Base-by-base conservation (phyloP, 2,113 vertebrate species). In the Rhipidura dahli region DNA sequence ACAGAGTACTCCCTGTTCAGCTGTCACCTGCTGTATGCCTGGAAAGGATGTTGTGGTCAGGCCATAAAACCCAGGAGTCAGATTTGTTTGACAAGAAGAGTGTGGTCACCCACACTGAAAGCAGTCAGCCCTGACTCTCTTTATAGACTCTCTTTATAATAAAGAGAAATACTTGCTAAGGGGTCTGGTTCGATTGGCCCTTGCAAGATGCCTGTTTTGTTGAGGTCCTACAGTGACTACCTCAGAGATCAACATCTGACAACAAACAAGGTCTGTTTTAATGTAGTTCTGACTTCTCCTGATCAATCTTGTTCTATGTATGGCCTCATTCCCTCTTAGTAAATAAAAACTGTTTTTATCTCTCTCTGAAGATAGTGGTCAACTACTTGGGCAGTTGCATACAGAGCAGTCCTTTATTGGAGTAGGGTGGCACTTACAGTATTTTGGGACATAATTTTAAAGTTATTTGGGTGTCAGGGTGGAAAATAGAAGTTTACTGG, bases 131-230 rank as follows among this genome's bases (percentile, higher is more conserved):
- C 69, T 65, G 78, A 64, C 53, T 71, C 33, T 24, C 14, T 83
- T 70, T 57, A 60, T 23, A 54, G 42, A 49, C 77, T n/a, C n/a
- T n/a, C n/a, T n/a, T n/a, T n/a, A n/a, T n/a, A 91, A 22, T 39
- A 54, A 73, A 91, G 22, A 59, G 22, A 77, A 93, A 75, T 39
- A 42, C 9, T 20, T 27, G 19, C 50, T 53, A 6, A 17, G 18
- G 39, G 33, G 5, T 73, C 27, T 86, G 13, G 65, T 69, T 83
- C 0, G 0, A 27, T 21, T 53, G 8, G 26, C n/a, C 23, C 22
- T 79, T 71, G 28, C 31, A 84, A 78, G 63, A 21, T 35, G 31
- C 13, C 28, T 49, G 14, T 13, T 87, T 70, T 57, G 13, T 44
- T 85, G 87, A 31, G 37, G 13, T 65, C 37, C 28, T 72, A 24